Base-by-base conservation (phyloP, 1,140 invertebrate genomes). In the Drosophila takahashii region DNA sequence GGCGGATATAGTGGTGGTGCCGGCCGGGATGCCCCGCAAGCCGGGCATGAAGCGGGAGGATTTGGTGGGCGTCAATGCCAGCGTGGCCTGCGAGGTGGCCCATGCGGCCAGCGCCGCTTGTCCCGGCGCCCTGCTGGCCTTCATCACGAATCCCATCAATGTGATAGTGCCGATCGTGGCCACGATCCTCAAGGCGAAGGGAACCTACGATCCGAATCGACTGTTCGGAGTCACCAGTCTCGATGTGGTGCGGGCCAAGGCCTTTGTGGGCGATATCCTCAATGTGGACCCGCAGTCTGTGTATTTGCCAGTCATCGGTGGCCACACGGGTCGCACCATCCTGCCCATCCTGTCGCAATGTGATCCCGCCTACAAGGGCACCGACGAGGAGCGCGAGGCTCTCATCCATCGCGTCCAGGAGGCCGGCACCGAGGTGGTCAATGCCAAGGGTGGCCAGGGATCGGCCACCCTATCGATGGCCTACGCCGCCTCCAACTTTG, bases 381-480 rank as follows among this genome's bases (percentile, higher is more conserved):
- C 93, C 79, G 92, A 96, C 4, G 94, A 96, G 72, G 95, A 95
- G 5, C 92, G 97, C 1, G 94, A 96, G 69, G 95, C 95, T 7
- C 92, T 99, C 11, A 97, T 97, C 2, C 93, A 94, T 59, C 95
- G 97, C 73, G 98, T 99, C 77, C 96, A 97, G 93, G 98, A 99
- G 92, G 99, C 98, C 58, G 98, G 98, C 73, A 99, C 98, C 42
- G 98, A 99, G 93, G 98, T 99, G 34, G 98, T 99, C 5, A 98
- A 99, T 92, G 98, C 98, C 9, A 99, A 99, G 93, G 97, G 97
- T 71, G 98, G 98, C 70, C 96, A 96, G 47, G 98, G 98, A 26
- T 99, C 98, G 4, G 98, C 98, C 6, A 99, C 98, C 1, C 93
- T 99, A 4, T 99, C 98, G 0, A 99, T 99, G 99, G 98, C 98